Percentiles rank a stretch among this genome's conserved stretches.
phyloP scores from a whole-genome alignment of 2,113 vertebrate genomes.

The Nothobranchius furzeri region DNA sequence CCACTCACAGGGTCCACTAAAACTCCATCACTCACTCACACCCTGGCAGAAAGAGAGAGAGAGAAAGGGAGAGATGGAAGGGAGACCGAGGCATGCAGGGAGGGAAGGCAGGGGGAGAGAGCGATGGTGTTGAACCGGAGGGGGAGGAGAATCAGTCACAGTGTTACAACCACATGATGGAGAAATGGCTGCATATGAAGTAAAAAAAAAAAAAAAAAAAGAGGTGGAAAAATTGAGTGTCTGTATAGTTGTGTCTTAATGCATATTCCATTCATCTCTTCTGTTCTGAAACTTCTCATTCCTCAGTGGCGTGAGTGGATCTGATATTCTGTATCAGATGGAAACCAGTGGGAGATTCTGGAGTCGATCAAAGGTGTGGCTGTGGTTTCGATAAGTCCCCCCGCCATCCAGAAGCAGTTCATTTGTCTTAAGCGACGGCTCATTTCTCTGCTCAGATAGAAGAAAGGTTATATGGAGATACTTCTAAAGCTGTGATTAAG shows the following conservation, averaged over 20 bases:
- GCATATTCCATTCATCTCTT: conserved; percentile 75
- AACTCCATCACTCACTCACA: conserved; percentile 80
- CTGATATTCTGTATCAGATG: conserved; percentile 73
- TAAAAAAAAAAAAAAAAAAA: conserved; percentile 10
- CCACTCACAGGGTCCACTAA: conserved; percentile 77
- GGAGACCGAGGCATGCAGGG: conserved; percentile 22
- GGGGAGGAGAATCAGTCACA: conserved; percentile 29
- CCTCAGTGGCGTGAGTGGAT: conserved; percentile 56
- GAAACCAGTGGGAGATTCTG: conserved; percentile 65
- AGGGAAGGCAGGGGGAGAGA: conserved; percentile 30
- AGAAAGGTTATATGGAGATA: conserved; percentile 43
- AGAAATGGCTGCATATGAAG: conserved; percentile 54
- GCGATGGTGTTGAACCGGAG: conserved; percentile 30
- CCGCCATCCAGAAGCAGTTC: conserved; percentile 72
- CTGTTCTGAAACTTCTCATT: conserved; percentile 61
- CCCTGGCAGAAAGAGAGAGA: conserved; percentile 43
- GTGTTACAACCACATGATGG: conserved; percentile 59
- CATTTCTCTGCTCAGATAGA: conserved; percentile 77
- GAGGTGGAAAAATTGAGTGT: conserved; percentile 57
- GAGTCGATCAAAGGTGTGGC: conserved; percentile 76
- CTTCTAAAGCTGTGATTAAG: conserved; percentile 68
- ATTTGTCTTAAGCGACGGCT: conserved; percentile 76
- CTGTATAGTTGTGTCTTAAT: conserved; percentile 64
- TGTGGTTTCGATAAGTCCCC: conserved; percentile 73
- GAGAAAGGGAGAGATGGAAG: conserved; percentile 40